A percentile compares a stretch with the other conserved stretches of the same genome.
Conservation (phyloP, 2,113 vertebrate genomes). For the Nematolebias whitei region DNA sequence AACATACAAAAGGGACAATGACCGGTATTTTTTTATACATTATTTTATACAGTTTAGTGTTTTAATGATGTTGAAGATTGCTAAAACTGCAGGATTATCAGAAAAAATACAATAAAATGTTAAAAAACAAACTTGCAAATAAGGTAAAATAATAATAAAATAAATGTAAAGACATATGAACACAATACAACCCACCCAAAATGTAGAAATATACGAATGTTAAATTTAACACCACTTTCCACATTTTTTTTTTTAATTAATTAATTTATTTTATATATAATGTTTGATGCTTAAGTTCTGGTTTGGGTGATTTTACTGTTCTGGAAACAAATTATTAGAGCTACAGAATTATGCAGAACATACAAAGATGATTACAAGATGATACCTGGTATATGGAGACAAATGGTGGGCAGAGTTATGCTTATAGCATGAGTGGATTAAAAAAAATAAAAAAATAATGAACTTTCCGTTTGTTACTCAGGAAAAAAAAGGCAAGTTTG, state of each 20-base stretch:
- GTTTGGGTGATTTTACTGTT: slow-evolving; percentile 54
- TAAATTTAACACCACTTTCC: slow-evolving; percentile 23
- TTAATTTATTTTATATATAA: slow-evolving; percentile 13
- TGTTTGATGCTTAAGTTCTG: slow-evolving; percentile 18
- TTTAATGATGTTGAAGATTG: slow-evolving; percentile 43
- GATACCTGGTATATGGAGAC: slow-evolving; percentile 56
- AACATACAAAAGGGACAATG: slow-evolving; percentile 39
- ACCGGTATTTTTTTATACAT: slow-evolving; percentile 65
- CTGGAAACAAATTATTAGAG: slow-evolving; percentile 31
- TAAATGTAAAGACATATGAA: slow-evolving; percentile 33
- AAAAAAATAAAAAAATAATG: slow-evolving; percentile 33
- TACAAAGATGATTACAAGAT: slow-evolving; percentile 60
- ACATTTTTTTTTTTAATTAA: slow-evolving; percentile 10
- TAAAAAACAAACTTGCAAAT: slow-evolving; percentile 20
- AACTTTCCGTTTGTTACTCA: slow-evolving; percentile 47
- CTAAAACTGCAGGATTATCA: slow-evolving; percentile 24
- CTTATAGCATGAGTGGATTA: slow-evolving; percentile 60
- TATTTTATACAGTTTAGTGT: slow-evolving; percentile 70
- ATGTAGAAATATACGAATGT: slow-evolving; percentile 23
- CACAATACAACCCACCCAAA: slow-evolving; percentile 28
- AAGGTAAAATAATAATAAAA: slow-evolving; percentile 26
- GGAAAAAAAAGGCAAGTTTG: slow-evolving; percentile 58
- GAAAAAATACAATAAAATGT: slow-evolving; percentile 21
- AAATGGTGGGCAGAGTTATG: slow-evolving; percentile 58
- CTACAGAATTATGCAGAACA: slow-evolving; percentile 52